Percentiles rank a stretch among this genome's conserved stretches.
Conservation (phyloP, 30 jellyfish, hydroid and myxozoan species). For the Pseudorhiza aurosa region DNA sequence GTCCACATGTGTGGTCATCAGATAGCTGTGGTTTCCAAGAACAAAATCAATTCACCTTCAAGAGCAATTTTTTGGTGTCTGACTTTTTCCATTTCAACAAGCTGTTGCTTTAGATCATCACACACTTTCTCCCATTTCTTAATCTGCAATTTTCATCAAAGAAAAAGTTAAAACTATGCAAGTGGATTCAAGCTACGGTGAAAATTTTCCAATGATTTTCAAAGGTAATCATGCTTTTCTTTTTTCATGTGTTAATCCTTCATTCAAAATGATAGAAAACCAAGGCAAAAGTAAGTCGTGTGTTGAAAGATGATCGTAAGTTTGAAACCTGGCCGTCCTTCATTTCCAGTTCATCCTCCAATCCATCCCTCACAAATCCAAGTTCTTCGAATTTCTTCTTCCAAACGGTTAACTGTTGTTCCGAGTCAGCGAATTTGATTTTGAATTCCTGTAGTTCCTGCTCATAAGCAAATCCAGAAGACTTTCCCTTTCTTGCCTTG, state of each 20-base stretch:
- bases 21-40: too few species aligned
- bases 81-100: conserved; percentile 61
- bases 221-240: too few species aligned
- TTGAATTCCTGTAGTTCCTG: conserved; percentile 71
- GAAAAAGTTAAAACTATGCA: too few species aligned
- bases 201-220: too few species aligned
- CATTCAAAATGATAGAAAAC: too few species aligned
- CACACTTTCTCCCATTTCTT: conserved; percentile 57
- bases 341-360: conserved; percentile 58
- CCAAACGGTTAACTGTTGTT: conserved; percentile 60
- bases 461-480: conserved; percentile 31
- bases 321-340: conserved; percentile 58
- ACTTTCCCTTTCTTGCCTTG: conserved; percentile 32
- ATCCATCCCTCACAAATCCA: conserved; percentile 35
- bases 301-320: too few species aligned
- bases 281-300: too few species aligned
- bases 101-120: conserved; percentile 43
- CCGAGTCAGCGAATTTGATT: conserved; percentile 73
- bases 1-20: too few species aligned
- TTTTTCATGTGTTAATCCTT: too few species aligned
- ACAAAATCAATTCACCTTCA: conserved; percentile 40
- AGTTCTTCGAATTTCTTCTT: conserved; percentile 62
- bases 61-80: conserved; percentile 61
- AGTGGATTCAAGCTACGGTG: too few species aligned
- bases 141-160: conserved; percentile 5